These are phyloP conservation scores for Clamator glandarius DNA, from an alignment of 2,797 vertebrate genomes.

Conservation along the genomic window DNA sequence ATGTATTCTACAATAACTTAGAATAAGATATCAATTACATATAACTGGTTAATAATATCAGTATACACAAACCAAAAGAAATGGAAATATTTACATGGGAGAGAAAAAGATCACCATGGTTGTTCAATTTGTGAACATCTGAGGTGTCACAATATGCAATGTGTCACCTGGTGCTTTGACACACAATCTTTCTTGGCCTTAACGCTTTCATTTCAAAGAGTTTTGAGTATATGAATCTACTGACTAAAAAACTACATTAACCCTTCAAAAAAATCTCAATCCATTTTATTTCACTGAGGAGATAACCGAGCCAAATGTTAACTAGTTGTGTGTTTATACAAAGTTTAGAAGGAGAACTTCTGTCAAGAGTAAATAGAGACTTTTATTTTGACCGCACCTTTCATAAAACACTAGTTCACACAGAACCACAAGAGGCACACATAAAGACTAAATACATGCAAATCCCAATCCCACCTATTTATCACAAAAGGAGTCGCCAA, in stretches of 20 bases:
- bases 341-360: slow-evolving; percentile 45
- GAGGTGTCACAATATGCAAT: neutral
- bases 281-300: neutral
- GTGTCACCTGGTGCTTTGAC: neutral
- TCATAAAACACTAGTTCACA: slow-evolving; percentile 62
- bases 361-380: slow-evolving; percentile 57
- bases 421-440: slow-evolving; percentile 32
- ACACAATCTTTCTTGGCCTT: neutral
- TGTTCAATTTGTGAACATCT: neutral
- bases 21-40: neutral
- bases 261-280: neutral
- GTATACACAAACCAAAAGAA: neutral
- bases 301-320: slow-evolving; percentile 45
- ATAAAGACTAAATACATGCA: neutral
- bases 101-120: neutral
- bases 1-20: neutral
- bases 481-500: neutral
- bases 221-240: neutral
- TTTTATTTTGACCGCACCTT: slow-evolving; percentile 49
- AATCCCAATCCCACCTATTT: neutral
- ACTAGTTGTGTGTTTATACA: slow-evolving; percentile 45
- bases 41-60: neutral
- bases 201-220: neutral
- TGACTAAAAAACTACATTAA: neutral
- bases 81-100: neutral